These are phyloP conservation scores for Nemotelus nigrinus DNA, from an alignment of 2,888 invertebrate genomes.

Conservation along the genomic window DNA sequence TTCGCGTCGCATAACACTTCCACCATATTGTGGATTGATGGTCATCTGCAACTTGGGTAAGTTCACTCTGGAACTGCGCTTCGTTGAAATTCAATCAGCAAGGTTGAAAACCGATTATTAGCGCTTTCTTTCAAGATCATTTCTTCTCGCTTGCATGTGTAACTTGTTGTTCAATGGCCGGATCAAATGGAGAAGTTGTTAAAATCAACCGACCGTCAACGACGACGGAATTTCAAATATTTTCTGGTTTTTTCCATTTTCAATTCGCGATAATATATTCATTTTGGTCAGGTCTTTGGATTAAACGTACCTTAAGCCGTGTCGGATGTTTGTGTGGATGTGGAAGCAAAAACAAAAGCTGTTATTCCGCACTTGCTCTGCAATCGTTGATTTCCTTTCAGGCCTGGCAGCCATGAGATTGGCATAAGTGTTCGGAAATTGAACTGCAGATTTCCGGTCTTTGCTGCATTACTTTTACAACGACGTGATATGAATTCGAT, in stretches of 20 bases:
- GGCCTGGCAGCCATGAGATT: too few relatives aligned
- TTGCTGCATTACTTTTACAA: neutral
- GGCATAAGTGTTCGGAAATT: slow-evolving; percentile 25
- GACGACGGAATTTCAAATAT: neutral
- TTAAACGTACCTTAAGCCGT: too few relatives aligned
- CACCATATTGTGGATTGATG: too few relatives aligned
- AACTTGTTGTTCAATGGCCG: neutral
- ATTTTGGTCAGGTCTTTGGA: too few relatives aligned
- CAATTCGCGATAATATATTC: too few relatives aligned
- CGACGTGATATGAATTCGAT: slow-evolving; percentile 26
- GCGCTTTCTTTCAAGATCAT: slow-evolving; percentile 13
- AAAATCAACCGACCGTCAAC: neutral
- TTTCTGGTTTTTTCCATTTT: neutral
- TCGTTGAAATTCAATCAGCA: neutral
- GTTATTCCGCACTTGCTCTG: too few relatives aligned
- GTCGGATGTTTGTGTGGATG: too few relatives aligned
- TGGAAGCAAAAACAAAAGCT: too few relatives aligned
- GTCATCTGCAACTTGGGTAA: too few relatives aligned
- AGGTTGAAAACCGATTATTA: slow-evolving; percentile 1
- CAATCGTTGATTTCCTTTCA: too few relatives aligned
- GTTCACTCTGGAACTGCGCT: too few relatives aligned
- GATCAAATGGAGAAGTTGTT: neutral
- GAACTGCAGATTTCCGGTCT: slow-evolving; percentile 10
- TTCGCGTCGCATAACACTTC: too few relatives aligned
- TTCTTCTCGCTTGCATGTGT: neutral